Evolutionary conservation across 2,113 vertebrate genomes (phyloP).

Genomic region (Calonectris borealis): DNA sequence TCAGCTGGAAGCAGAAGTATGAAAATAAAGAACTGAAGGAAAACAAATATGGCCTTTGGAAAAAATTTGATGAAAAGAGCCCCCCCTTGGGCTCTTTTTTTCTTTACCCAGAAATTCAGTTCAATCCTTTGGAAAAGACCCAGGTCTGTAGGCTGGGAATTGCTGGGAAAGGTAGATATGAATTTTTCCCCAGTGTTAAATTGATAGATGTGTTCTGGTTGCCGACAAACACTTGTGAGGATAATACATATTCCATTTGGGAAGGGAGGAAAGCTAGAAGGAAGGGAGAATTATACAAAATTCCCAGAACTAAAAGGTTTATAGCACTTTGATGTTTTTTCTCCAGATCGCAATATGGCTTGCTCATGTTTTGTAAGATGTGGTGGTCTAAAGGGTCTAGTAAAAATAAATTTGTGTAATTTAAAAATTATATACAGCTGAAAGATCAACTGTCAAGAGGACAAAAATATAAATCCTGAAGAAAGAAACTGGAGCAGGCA

Average conservation of each 20-base stretch:
- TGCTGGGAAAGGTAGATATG: neutral
- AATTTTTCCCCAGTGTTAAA: neutral
- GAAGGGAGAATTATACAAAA: neutral
- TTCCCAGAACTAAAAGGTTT: neutral
- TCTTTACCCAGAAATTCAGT: neutral
- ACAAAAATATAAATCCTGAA: neutral
- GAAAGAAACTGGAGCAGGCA: neutral
- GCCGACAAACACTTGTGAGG: neutral
- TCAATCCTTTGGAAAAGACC: neutral
- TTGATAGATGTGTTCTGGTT: neutral
- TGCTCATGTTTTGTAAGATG: neutral
- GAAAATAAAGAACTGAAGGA: neutral
- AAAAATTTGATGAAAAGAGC: fast-evolving
- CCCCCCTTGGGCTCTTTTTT: neutral
- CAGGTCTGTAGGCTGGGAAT: neutral
- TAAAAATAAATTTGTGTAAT: neutral
- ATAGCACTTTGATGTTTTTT: neutral
- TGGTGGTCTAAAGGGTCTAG: neutral
- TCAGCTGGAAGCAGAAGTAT: neutral
- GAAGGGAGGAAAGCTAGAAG: neutral
- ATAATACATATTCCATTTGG: neutral
- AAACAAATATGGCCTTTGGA: neutral
- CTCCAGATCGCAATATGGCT: neutral
- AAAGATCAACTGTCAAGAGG: neutral
- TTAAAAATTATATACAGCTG: neutral